Conservation (phyloP, 2,888 invertebrate species). For the Oxyteleia sp. region DNA sequence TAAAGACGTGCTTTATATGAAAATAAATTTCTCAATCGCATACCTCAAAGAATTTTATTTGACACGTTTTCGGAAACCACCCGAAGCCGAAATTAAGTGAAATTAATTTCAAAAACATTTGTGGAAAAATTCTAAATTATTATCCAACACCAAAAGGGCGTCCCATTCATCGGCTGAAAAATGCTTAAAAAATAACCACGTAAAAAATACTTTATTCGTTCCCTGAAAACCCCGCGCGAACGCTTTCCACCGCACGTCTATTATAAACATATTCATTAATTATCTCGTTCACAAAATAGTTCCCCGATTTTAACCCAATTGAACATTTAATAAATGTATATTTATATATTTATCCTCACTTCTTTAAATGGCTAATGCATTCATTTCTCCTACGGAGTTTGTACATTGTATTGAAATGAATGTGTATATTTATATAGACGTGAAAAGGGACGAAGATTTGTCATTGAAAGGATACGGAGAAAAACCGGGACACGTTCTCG, state of each 20-base stretch:
- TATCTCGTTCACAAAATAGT: constrained; percentile 41
- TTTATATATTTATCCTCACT: constrained; percentile 34
- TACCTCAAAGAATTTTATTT: constrained; percentile 52
- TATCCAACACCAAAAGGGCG: constrained; percentile 24
- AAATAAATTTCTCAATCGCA: constrained; percentile 37
- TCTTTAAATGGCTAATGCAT: constrained; percentile 33
- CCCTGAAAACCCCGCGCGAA: constrained; percentile 41
- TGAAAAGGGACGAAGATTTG: no score
- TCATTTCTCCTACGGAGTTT: constrained; percentile 16
- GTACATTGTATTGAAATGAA: neutral
- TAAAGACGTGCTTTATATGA: constrained; percentile 19
- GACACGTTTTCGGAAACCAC: constrained; percentile 63
- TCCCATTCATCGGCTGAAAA: constrained; percentile 31
- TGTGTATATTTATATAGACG: no score
- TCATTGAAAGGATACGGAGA: no score
- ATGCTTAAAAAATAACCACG: constrained; percentile 15
- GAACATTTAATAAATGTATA: constrained; percentile 44
- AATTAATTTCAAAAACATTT: constrained; percentile 57
- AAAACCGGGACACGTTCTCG: no score
- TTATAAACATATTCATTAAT: constrained; percentile 51
- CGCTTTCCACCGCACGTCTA: constrained; percentile 29
- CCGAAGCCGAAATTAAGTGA: constrained; percentile 45
- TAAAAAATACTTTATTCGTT: constrained; percentile 55
- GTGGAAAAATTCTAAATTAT: constrained; percentile 40
- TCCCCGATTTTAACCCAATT: constrained; percentile 61